Conservation (phyloP, 2,113 vertebrate species). For the Campylomormyrus numenius region DNA sequence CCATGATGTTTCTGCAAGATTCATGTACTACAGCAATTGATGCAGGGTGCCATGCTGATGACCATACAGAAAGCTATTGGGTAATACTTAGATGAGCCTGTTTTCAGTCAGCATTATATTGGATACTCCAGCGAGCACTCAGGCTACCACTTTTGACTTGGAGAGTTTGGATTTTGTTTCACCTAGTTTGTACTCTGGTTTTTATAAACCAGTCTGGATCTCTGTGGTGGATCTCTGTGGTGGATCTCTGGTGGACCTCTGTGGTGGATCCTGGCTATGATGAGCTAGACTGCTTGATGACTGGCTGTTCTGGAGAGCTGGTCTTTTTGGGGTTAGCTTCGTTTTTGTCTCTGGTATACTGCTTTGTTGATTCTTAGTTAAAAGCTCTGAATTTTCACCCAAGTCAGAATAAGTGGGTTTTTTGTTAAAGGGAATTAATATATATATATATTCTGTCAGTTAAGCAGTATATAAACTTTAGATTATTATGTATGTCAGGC, state of each 20-base stretch:
- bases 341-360: not conserved
- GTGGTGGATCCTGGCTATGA: not conserved
- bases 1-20: not conserved
- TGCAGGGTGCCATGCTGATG: not conserved
- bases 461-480: not conserved
- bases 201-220: not conserved
- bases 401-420: not conserved
- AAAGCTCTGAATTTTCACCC: not conserved
- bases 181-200: not conserved
- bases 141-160: not conserved
- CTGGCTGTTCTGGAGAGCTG: not conserved
- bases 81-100: not conserved
- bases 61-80: not conserved
- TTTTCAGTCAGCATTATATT: not conserved
- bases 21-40: not conserved
- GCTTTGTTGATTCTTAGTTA: not conserved
- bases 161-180: not conserved
- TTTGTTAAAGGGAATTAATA: not conserved
- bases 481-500: not conserved
- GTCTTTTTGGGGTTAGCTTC: not conserved
- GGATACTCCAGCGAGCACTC: not conserved
- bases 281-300: not conserved
- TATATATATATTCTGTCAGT: not conserved
- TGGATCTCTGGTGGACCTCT: not conserved
- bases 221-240: not conserved